Conservation (phyloP, 2,888 invertebrate genomes). For the Limnephilus lunatus region DNA sequence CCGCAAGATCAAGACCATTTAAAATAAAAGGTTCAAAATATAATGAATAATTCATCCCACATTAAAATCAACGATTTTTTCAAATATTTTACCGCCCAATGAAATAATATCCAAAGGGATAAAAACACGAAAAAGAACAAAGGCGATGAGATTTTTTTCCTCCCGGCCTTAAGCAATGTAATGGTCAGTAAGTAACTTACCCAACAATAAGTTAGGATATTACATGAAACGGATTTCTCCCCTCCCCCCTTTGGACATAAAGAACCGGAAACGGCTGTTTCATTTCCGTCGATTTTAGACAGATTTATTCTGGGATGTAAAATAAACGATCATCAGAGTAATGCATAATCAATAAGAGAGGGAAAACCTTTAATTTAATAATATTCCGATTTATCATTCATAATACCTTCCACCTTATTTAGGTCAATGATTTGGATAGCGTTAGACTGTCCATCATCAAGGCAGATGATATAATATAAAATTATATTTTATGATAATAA, state of each 20-base stretch:
- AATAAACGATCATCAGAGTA: background rate
- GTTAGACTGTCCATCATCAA: too few relatives aligned
- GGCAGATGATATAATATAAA: too few relatives aligned
- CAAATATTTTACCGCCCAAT: background rate
- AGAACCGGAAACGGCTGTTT: conserved; percentile 38
- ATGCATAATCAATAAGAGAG: background rate
- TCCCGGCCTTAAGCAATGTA: background rate
- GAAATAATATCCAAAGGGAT: background rate
- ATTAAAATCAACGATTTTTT: background rate
- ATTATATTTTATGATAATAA: too few relatives aligned
- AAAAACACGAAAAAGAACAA: background rate
- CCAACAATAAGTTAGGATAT: conserved; percentile 29
- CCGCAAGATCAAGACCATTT: background rate
- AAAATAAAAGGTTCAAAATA: background rate
- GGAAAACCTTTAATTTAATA: background rate
- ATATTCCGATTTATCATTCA: background rate
- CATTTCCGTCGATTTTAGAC: conserved; percentile 44
- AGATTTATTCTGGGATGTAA: conserved; percentile 30
- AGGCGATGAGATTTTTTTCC: background rate
- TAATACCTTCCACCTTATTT: too few relatives aligned
- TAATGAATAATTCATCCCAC: background rate
- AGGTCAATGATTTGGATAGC: too few relatives aligned
- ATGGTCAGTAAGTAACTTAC: conserved; percentile 33
- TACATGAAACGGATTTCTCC: conserved; percentile 26
- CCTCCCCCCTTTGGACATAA: background rate